A percentile compares a stretch with the other conserved stretches of the same genome.
These are phyloP conservation scores for Chymomyza fuscimana DNA, from an alignment of 2,888 invertebrate genomes.

Conservation along the genomic window DNA sequence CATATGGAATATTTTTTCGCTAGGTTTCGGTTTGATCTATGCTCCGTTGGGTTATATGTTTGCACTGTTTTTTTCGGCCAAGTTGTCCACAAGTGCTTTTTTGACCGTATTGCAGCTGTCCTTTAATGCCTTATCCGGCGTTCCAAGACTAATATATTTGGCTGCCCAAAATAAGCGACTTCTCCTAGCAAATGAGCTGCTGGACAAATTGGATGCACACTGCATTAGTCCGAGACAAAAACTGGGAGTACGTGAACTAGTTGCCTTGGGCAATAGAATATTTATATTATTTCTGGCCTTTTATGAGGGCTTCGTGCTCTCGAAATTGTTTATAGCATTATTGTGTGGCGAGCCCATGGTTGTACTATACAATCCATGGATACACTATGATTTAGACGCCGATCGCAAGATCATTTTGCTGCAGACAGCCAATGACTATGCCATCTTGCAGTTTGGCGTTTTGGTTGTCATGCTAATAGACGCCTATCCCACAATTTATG, in stretches of 20 bases:
- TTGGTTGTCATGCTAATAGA: neutral
- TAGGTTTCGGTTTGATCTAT: neutral
- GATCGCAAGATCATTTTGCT: neutral
- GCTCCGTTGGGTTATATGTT: neutral
- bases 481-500: neutral
- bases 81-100: neutral
- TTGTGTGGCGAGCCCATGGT: neutral
- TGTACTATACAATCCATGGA: neutral
- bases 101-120: neutral
- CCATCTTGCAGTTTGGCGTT: neutral
- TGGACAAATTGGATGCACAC: neutral
- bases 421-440: neutral
- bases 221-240: neutral
- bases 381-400: neutral
- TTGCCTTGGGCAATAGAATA: neutral
- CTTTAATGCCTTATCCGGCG: neutral
- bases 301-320: neutral
- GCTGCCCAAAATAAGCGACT: neutral
- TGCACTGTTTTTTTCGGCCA: neutral
- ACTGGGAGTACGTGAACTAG: neutral
- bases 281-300: neutral
- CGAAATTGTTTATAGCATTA: neutral
- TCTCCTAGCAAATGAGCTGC: neutral
- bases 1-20: neutral
- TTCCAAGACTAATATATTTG: neutral